Conservation (phyloP, 2,888 invertebrate genomes). For the Callyntrura sp. region DNA sequence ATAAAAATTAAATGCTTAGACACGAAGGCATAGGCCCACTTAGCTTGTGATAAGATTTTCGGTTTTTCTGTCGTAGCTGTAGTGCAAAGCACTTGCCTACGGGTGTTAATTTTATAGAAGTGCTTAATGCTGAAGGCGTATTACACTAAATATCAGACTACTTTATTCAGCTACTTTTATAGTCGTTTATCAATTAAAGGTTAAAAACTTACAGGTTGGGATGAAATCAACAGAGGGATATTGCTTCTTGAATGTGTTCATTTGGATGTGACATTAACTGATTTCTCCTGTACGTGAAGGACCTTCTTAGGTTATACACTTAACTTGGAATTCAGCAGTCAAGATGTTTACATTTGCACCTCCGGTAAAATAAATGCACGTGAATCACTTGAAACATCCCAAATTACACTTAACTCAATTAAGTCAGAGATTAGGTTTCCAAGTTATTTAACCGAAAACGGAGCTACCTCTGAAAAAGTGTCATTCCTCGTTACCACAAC, state of each 20-base stretch:
- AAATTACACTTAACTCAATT: neutral
- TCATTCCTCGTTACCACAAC: neutral
- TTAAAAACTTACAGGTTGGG: constrained; percentile 62
- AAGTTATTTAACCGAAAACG: too few species aligned
- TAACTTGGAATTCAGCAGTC: neutral
- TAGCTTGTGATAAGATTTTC: neutral
- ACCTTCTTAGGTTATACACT: neutral
- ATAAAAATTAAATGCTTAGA: too few species aligned
- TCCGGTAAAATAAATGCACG: neutral
- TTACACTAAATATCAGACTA: too few species aligned
- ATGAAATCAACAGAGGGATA: constrained; percentile 73
- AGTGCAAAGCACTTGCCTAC: too few species aligned
- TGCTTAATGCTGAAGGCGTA: too few species aligned
- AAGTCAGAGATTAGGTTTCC: neutral
- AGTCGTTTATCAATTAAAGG: too few species aligned
- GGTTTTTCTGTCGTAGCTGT: neutral
- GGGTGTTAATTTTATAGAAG: too few species aligned
- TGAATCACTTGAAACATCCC: too few species aligned
- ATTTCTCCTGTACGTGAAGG: too few species aligned
- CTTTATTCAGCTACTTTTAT: too few species aligned
- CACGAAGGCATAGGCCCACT: too few species aligned
- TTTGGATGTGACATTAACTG: constrained; percentile 33
- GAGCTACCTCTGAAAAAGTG: neutral
- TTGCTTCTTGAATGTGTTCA: constrained; percentile 75
- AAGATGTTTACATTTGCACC: neutral